Base-by-base conservation (phyloP, 2,113 vertebrate species). In the Carassius gibelio region DNA sequence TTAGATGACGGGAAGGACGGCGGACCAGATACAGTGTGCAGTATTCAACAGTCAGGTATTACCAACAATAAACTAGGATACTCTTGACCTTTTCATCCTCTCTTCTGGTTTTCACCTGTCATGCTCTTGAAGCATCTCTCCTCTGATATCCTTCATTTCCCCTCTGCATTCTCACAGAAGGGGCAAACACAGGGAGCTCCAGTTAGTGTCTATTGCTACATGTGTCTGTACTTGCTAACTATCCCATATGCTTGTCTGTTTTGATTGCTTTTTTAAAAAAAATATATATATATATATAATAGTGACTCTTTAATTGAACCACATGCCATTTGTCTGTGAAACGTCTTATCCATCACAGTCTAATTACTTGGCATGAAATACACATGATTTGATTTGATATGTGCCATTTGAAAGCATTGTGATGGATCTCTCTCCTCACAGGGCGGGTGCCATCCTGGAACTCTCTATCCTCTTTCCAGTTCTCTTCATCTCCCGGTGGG, bases 371-470 rank as follows among this genome's bases (percentile, higher is more conserved):
- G 42, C 42, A 48, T 3, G 2, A 59, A 79, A 79, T 17, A 14
- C 75, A 9, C 34, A 42, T 30, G 19, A 42, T 34, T 78, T 1
- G 2, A 78, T 62, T 79, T 61, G 7, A 38, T 42, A 42, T 45
- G 36, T 42, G 5, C 19, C 13, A 36, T 79, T n/a, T n/a, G 30
- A 38, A 21, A 38, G 30, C 55, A 59, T 21, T 7, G 21, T 42
- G 34, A 11, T 84, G 13, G 48, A 75, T 78, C 17, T 81, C 26
- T 87, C 85, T 92, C 74, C 90, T 93, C 89, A 69, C 92, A 97
- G 96, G 95, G 90, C 93, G 84, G 77, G 94, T 96, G 88, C 94
- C 93, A 87, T 95, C 96, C 84, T 97, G 96, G 96, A 93, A 96
- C 68, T 96, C 96, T 82, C 89, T 96, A 91, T 93, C 94, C 13